A percentile compares a stretch with the other conserved stretches of the same genome.
Conservation (phyloP, 2,888 invertebrate genomes). For the Liposcelis brunnea region DNA sequence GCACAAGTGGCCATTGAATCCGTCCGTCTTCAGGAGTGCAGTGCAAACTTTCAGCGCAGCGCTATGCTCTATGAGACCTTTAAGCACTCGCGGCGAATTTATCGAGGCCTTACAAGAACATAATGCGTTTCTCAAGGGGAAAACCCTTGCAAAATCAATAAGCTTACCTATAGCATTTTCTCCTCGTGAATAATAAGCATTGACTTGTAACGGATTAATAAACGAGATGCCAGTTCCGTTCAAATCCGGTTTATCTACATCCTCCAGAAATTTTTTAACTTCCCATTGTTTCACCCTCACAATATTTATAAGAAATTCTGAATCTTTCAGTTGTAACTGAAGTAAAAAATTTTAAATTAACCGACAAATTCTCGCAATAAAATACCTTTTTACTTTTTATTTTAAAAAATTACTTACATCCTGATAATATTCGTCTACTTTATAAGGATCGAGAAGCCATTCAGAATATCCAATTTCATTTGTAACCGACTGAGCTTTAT, state of each 20-base stretch:
- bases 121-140: no score
- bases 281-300: constrained; percentile 17
- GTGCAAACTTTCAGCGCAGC: no score
- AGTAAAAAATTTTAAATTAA: constrained; percentile 14
- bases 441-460: constrained; percentile 18
- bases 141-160: no score
- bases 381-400: constrained; percentile 23
- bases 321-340: constrained; percentile 8
- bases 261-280: constrained; percentile 11
- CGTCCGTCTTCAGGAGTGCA: no score
- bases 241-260: constrained; percentile 20
- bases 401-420: constrained; percentile 24
- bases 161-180: constrained; percentile 31
- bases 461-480: constrained; percentile 28
- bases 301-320: not conserved
- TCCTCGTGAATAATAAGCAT: constrained; percentile 44
- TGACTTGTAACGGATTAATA: constrained; percentile 33
- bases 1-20: no score
- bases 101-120: no score
- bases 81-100: no score
- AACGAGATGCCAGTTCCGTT: constrained; percentile 15
- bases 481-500: constrained; percentile 31
- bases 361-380: constrained; percentile 22
- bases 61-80: no score
- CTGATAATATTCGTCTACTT: constrained; percentile 24